phyloP scores from a whole-genome alignment of 2,113 vertebrate genomes.

The Macquaria australasica region DNA sequence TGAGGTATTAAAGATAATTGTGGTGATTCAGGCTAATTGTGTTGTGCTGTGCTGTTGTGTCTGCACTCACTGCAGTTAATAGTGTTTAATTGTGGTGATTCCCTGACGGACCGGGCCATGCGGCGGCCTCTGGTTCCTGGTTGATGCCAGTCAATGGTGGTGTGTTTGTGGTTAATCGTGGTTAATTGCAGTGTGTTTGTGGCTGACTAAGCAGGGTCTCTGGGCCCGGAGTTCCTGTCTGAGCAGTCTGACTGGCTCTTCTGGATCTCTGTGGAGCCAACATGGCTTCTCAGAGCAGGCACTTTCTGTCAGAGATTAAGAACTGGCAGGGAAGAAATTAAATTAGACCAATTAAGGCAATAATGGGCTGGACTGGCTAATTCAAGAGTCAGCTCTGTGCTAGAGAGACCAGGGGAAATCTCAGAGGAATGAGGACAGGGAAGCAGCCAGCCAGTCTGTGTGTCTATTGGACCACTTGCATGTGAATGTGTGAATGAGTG shows the following conservation, averaged over 20 bases:
- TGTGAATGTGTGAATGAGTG: slow-evolving; percentile 42
- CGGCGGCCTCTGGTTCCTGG: slow-evolving; percentile 69
- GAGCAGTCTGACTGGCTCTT: slow-evolving; percentile 65
- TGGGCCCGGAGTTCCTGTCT: slow-evolving; percentile 73
- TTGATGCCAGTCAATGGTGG: slow-evolving; percentile 65
- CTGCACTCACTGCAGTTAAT: slow-evolving; percentile 71
- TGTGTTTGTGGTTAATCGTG: slow-evolving; percentile 68
- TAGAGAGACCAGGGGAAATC: slow-evolving; percentile 50
- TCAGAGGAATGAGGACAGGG: slow-evolving; percentile 46
- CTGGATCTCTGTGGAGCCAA: slow-evolving; percentile 72
- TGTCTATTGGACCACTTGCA: slow-evolving; percentile 26
- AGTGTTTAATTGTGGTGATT: slow-evolving; percentile 69
- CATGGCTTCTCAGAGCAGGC: slow-evolving; percentile 70
- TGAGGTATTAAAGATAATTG: slow-evolving; percentile 72
- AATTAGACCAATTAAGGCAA: slow-evolving; percentile 82
- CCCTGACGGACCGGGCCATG: slow-evolving; percentile 54
- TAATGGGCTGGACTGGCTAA: slow-evolving; percentile 78
- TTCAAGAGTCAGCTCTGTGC: slow-evolving; percentile 67
- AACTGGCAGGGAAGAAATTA: slow-evolving; percentile 79
- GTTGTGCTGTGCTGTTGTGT: slow-evolving; percentile 65
- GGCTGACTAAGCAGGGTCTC: slow-evolving; percentile 53
- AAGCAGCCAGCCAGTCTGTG: slow-evolving; percentile 36
- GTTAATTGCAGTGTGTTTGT: slow-evolving; percentile 70
- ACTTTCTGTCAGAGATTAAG: slow-evolving; percentile 80
- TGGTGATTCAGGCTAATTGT: slow-evolving; percentile 77